These are phyloP conservation scores for Phalloptychus januarius DNA, from an alignment of 2,797 vertebrate genomes.

Conservation along the genomic window DNA sequence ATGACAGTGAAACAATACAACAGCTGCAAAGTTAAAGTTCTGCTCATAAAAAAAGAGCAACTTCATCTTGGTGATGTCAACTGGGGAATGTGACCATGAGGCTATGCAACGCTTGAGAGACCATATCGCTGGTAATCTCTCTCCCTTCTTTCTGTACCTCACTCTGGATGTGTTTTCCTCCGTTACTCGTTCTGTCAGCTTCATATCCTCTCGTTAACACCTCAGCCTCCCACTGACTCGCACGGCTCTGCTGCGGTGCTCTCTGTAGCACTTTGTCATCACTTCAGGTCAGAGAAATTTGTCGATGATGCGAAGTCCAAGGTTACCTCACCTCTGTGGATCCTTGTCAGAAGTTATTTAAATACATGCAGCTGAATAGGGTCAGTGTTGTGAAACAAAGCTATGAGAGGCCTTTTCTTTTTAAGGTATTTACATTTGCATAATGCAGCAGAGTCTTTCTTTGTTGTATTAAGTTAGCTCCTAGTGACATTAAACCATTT, in stretches of 20 bases:
- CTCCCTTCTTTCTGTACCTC: slow-evolving; percentile 1
- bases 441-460: neutral
- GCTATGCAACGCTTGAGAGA: slow-evolving; percentile 1
- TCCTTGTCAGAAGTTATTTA: slow-evolving; percentile 23
- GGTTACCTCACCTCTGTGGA: slow-evolving; percentile 28
- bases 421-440: neutral
- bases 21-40: slow-evolving; percentile 1
- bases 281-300: slow-evolving; percentile 26
- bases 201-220: slow-evolving; percentile 23
- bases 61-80: slow-evolving; percentile 25
- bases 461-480: neutral
- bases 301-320: slow-evolving; percentile 51
- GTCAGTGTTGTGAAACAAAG: slow-evolving; percentile 8
- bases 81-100: slow-evolving; percentile 20
- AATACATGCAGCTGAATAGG: slow-evolving; percentile 22
- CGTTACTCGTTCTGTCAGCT: slow-evolving; percentile 42
- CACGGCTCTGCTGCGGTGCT: slow-evolving; percentile 15
- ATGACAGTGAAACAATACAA: slow-evolving; percentile 16
- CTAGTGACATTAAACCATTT: neutral
- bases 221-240: slow-evolving; percentile 26
- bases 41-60: slow-evolving; percentile 15
- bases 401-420: slow-evolving; percentile 12
- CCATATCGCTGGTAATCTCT: neutral
- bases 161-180: slow-evolving; percentile 12
- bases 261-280: slow-evolving; percentile 36